Evolutionary conservation across 2,113 vertebrate species (phyloP), one percentile per base, ranked within the genome.

Genomic region (Pitta sordida): DNA sequence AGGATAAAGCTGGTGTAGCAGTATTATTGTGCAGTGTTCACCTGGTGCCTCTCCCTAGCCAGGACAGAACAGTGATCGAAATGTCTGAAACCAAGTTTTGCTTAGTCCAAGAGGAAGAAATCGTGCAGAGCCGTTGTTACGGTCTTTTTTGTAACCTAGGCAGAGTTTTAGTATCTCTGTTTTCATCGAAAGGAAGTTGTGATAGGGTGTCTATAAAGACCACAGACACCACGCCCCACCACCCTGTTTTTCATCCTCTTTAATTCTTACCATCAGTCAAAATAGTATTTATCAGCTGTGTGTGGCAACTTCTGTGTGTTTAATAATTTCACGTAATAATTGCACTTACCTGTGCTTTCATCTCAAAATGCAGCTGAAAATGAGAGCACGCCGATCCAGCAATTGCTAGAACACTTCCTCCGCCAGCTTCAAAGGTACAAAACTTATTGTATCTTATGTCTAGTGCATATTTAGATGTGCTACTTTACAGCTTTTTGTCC

Each of bases 301-400:
- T 36, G 26, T 77, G 27, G 22, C 58, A 70, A 27, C 30, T 65
- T 86, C 9, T 69, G 29, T 13, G 2, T 60, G 3, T 60, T 83
- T 83, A 80, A 65, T 77, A 11, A 19, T 22, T 49, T 77, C 13
- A 43, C n/a, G n/a, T n/a, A n/a, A n/a, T n/a, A n/a, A 19, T 71
- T 85, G 62, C 12, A 30, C 51, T 79, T 65, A 39, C 3, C 36
- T 46, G 7, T 80, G 21, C 69, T 44, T 96, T 78, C 34, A 13
- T 92, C 92, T 93, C 95, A 29, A 77, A 73, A 93, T 69, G 32
- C 96, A 98, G 94, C 97, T 98, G 99, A 99, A 95, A 99, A 96
- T 27, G 99, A 99, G 93, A 99, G 98, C 70, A 99, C 99, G 3
- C 99, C 99, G 1, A 98, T 99, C 34, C 99, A 99, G 86, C 99